Conservation (phyloP, 2,113 vertebrate genomes). For the Orcinus orca region DNA sequence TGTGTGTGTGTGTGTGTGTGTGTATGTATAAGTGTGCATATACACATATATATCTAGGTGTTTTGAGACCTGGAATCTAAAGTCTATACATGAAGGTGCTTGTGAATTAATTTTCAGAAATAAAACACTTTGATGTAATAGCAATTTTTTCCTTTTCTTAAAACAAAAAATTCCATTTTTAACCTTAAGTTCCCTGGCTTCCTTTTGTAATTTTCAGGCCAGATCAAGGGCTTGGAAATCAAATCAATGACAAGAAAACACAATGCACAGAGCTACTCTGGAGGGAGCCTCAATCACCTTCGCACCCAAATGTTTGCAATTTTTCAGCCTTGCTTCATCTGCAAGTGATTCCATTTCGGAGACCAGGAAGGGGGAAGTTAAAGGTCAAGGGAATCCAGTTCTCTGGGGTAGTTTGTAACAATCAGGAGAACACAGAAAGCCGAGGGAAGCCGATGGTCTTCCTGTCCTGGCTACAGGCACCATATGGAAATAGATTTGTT, state of each 20-base stretch:
- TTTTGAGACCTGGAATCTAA: neutral
- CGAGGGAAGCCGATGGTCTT: neutral
- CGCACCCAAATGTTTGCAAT: conserved; percentile 39
- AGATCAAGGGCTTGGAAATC: neutral
- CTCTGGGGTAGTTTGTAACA: conserved; percentile 49
- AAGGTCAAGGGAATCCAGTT: conserved; percentile 47
- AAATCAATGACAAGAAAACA: neutral
- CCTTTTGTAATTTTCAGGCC: neutral
- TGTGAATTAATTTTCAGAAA: conserved; percentile 25
- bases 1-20: no score
- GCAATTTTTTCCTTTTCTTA: neutral
- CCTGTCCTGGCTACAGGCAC: neutral
- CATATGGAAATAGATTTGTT: conserved; percentile 38
- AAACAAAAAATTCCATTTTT: neutral
- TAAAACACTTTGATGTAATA: neutral
- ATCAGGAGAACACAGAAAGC: conserved; percentile 53
- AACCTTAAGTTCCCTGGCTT: neutral
- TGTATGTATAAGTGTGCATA: neutral
- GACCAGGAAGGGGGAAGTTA: conserved; percentile 65
- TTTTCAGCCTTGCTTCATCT: conserved; percentile 48
- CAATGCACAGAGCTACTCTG: neutral
- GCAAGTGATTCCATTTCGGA: conserved; percentile 52
- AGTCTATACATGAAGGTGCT: neutral
- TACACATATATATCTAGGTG: neutral
- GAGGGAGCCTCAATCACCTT: neutral